These are phyloP conservation scores for Mesoclemmys tuberculata DNA, from an alignment of 2,113 vertebrate species.

Conservation along the genomic window DNA sequence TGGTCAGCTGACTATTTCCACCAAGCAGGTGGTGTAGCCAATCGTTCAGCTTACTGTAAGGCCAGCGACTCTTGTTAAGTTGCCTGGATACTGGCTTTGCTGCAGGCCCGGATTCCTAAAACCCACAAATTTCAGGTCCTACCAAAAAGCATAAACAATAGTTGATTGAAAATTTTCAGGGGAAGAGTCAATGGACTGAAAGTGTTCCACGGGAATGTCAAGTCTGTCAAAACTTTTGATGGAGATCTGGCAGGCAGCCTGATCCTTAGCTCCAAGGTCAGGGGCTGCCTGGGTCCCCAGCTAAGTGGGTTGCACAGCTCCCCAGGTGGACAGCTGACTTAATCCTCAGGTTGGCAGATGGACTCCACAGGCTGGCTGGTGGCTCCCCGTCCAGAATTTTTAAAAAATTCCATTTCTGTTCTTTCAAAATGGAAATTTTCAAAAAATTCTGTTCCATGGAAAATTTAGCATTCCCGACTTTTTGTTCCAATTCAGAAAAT, in stretches of 20 bases:
- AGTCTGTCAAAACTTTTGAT: conserved; percentile 4
- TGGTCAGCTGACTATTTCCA: too few relatives aligned
- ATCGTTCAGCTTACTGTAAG: too few relatives aligned
- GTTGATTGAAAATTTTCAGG: not conserved
- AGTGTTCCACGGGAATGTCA: conserved; percentile 2
- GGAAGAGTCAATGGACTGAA: conserved; percentile 5
- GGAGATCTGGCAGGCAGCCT: not conserved
- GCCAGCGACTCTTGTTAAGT: too few relatives aligned
- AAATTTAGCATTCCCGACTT: conserved; percentile 29
- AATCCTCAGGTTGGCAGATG: too few relatives aligned
- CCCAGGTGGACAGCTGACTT: too few relatives aligned
- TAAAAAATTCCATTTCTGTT: not conserved
- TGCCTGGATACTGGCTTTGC: too few relatives aligned
- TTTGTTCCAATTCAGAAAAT: not conserved
- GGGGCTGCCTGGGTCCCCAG: too few relatives aligned
- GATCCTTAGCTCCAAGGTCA: not conserved
- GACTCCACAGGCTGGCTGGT: too few relatives aligned
- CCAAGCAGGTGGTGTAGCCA: too few relatives aligned
- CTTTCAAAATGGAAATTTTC: conserved; percentile 47
- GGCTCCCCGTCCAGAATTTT: too few relatives aligned
- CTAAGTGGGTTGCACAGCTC: too few relatives aligned
- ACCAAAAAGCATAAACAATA: not conserved
- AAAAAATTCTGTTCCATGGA: not conserved
- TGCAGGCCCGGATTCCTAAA: too few relatives aligned
- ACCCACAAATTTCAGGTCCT: not conserved